These are phyloP conservation scores for Mallateleia sp. DNA, from an alignment of 2,888 invertebrate genomes.

Conservation along the genomic window DNA sequence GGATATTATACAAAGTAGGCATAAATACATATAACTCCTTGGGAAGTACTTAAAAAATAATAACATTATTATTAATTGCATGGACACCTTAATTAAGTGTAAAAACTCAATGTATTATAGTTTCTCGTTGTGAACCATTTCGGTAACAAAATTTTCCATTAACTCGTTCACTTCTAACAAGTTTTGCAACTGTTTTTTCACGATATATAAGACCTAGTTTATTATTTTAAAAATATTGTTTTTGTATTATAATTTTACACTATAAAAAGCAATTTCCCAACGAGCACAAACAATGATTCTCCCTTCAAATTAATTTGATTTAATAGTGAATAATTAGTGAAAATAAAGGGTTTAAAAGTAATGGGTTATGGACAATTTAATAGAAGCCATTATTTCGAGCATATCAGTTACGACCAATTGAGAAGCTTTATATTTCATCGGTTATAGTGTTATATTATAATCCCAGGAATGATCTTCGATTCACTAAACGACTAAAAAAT, in stretches of 20 bases:
- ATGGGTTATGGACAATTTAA: constrained; percentile 30
- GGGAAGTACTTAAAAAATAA: too few relatives aligned
- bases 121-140: too few relatives aligned
- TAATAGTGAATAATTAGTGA: constrained; percentile 14
- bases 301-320: constrained; percentile 3
- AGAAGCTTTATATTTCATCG: constrained; percentile 24
- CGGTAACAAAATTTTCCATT: too few relatives aligned
- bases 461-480: neutral
- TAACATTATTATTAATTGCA: too few relatives aligned
- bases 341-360: neutral
- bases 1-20: constrained; percentile 1
- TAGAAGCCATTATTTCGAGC: constrained; percentile 29
- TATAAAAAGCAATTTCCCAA: neutral
- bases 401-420: constrained; percentile 39
- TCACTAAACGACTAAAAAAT: neutral
- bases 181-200: too few relatives aligned
- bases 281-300: neutral
- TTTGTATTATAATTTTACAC: too few relatives aligned
- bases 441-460: neutral
- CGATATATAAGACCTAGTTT: neutral
- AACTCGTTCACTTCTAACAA: too few relatives aligned
- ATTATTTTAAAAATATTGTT: neutral
- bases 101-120: too few relatives aligned
- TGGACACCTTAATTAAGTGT: too few relatives aligned
- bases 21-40: too few relatives aligned